A percentile compares a stretch with the other conserved stretches of the same genome.
Conservation (phyloP, 37 sponge, comb jelly and placozoan genomes). For the Amphimedon queenslandica region DNA sequence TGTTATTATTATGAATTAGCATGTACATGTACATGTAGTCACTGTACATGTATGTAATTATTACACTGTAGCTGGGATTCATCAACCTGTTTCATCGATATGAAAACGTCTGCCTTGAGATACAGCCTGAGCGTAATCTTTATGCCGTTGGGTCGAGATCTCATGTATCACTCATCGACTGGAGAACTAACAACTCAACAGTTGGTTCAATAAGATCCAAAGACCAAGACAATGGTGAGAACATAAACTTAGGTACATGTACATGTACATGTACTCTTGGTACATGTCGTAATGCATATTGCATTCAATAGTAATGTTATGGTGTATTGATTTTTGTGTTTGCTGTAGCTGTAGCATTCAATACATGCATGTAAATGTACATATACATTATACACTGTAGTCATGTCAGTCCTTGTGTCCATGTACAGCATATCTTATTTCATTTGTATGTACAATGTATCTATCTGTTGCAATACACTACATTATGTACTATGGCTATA, state of each 20-base stretch:
- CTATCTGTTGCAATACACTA: background rate
- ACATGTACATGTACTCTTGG: too few relatives aligned
- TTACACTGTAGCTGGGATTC: background rate
- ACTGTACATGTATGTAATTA: background rate
- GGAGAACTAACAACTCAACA: slow-evolving; percentile 6
- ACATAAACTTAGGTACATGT: too few relatives aligned
- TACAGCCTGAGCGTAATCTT: slow-evolving; percentile 31
- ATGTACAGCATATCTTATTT: background rate
- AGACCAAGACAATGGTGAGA: slow-evolving; percentile 58
- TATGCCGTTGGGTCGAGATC: slow-evolving; percentile 80
- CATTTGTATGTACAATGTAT: too few relatives aligned
- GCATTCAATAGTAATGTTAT: too few relatives aligned
- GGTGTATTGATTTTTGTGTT: too few relatives aligned
- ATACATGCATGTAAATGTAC: background rate
- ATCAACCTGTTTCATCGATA: slow-evolving; percentile 40
- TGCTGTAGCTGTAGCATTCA: too few relatives aligned
- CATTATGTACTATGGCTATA: background rate
- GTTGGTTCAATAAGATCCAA: slow-evolving; percentile 32
- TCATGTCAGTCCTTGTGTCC: background rate
- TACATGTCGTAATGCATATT: too few relatives aligned
- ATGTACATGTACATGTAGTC: slow-evolving; percentile 1
- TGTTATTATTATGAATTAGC: background rate
- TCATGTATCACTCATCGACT: slow-evolving; percentile 67
- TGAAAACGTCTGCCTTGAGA: slow-evolving; percentile 75
- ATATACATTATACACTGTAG: too few relatives aligned